Conservation (phyloP, 2,797 vertebrate species). For the Gadopsis marmoratus region DNA sequence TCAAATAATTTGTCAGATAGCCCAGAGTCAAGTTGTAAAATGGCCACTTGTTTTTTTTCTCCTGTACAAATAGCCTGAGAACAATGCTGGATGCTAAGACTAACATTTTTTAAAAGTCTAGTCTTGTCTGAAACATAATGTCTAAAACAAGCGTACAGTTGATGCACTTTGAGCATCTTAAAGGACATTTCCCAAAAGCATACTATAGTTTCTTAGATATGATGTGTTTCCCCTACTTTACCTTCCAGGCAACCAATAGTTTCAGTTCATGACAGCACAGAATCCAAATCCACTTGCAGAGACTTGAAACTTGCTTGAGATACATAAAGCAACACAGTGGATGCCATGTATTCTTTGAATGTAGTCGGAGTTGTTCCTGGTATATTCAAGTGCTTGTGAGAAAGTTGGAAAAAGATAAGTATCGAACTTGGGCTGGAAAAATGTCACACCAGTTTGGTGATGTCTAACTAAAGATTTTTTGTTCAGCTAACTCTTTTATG, state of each 20-base stretch:
- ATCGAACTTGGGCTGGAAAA: slow-evolving; percentile 20
- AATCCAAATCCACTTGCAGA: slow-evolving; percentile 32
- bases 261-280: slow-evolving; percentile 25
- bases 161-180: background rate
- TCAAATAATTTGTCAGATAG: background rate
- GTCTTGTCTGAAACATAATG: background rate
- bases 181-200: background rate
- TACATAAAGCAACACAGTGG: slow-evolving; percentile 1
- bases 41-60: background rate
- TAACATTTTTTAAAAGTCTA: background rate
- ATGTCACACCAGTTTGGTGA: slow-evolving; percentile 22
- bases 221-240: slow-evolving; percentile 4
- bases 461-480: slow-evolving; percentile 38
- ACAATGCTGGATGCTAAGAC: background rate
- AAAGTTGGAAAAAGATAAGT: slow-evolving; percentile 1
- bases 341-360: background rate
- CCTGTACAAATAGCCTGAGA: background rate
- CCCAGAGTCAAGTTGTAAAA: background rate
- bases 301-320: slow-evolving; percentile 27
- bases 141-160: slow-evolving; percentile 3
- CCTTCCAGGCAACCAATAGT: slow-evolving; percentile 10
- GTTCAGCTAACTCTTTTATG: slow-evolving; percentile 18
- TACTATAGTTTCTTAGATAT: background rate
- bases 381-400: slow-evolving; percentile 6
- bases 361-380: background rate